phyloP scores from a whole-genome alignment of 2,797 vertebrate species.

The Brachyrhaphis roseni region DNA sequence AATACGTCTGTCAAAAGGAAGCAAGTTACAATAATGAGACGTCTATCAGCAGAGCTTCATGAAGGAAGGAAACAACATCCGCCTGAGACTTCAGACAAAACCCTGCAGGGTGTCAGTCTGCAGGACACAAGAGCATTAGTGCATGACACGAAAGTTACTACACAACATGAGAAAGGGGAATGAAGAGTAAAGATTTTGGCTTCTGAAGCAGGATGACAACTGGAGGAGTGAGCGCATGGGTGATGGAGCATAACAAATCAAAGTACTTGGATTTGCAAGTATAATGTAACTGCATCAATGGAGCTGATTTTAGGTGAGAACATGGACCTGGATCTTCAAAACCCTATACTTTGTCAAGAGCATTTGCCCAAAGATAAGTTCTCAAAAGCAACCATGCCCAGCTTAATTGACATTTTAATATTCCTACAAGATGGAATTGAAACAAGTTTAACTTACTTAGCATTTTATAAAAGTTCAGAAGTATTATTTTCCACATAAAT shows the following conservation, averaged over 20 bases:
- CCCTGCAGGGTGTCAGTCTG: slow-evolving; percentile 27
- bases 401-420: background rate
- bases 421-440: too few species aligned
- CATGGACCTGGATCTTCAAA: background rate
- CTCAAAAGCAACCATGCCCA: background rate
- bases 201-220: slow-evolving; percentile 8
- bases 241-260: slow-evolving; percentile 20
- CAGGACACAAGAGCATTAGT: slow-evolving; percentile 8
- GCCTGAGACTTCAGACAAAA: slow-evolving; percentile 27
- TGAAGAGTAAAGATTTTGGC: slow-evolving; percentile 21
- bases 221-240: slow-evolving; percentile 10
- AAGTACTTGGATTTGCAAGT: slow-evolving; percentile 19
- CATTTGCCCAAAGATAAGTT: background rate
- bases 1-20: slow-evolving; percentile 44
- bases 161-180: slow-evolving; percentile 2
- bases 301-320: background rate
- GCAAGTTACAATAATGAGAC: slow-evolving; percentile 45
- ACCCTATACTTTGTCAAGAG: background rate
- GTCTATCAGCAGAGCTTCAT: slow-evolving; percentile 51
- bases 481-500: background rate
- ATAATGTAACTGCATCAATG: slow-evolving; percentile 2
- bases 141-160: slow-evolving; percentile 11
- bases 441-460: background rate
- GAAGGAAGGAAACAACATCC: slow-evolving; percentile 28
- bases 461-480: background rate